Conservation (phyloP, 2,888 invertebrate genomes). For the Caenorhabditis japonica region DNA sequence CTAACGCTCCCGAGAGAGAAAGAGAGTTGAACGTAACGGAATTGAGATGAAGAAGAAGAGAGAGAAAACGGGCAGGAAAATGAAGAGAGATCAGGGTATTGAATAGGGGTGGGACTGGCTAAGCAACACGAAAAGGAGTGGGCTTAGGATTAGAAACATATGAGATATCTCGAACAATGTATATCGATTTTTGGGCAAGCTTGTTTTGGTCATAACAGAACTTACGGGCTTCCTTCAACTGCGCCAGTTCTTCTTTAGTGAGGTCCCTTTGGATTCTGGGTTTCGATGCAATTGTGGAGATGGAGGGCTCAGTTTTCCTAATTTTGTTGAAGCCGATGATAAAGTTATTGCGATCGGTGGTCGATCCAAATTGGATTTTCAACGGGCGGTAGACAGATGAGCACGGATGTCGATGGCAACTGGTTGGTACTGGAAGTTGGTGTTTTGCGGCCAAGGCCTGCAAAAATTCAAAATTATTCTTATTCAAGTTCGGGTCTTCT, state of each 20-base stretch:
- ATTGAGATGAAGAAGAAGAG: too few relatives aligned
- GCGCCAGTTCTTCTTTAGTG: background rate
- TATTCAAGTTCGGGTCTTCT: background rate
- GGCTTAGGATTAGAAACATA: background rate
- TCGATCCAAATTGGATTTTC: conserved; percentile 1
- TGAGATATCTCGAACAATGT: background rate
- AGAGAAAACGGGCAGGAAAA: too few relatives aligned
- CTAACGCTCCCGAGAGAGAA: too few relatives aligned
- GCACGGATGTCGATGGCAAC: background rate
- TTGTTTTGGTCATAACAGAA: background rate
- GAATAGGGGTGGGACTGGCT: too few relatives aligned
- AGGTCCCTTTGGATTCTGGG: background rate
- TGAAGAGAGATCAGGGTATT: too few relatives aligned
- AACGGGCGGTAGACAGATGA: background rate
- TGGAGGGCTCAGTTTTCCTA: background rate
- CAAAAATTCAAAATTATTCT: background rate
- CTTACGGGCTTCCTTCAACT: background rate
- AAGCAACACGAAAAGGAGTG: too few relatives aligned
- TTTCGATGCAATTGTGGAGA: background rate
- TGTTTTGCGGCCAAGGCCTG: background rate
- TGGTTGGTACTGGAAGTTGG: background rate
- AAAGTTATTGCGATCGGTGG: background rate
- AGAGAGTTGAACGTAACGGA: too few relatives aligned
- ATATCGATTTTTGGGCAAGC: background rate
- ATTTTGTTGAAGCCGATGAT: background rate